Evolutionary conservation across 2,797 vertebrate species (phyloP).

Genomic region (Bradypodion pumilum): DNA sequence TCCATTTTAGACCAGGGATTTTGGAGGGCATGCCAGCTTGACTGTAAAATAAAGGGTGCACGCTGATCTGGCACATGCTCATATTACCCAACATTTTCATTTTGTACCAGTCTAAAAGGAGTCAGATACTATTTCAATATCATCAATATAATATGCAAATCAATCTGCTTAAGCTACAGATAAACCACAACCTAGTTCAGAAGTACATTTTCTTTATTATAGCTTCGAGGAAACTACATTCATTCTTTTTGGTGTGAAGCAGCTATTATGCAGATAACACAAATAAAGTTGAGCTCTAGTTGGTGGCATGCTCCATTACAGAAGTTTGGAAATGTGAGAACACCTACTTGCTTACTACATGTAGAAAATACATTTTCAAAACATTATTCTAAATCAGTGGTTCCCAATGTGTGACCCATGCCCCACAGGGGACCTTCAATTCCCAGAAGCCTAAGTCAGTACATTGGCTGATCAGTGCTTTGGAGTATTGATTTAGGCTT

Average conservation of each 20-base stretch:
- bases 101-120: neutral
- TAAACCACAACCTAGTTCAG: conserved; percentile 1
- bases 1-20: neutral
- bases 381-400: neutral
- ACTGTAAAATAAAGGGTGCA: neutral
- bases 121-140: neutral
- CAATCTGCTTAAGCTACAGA: neutral
- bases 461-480: too few relatives aligned
- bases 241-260: neutral
- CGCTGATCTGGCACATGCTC: neutral
- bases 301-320: neutral
- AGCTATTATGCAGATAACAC: too few relatives aligned
- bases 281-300: neutral
- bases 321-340: neutral
- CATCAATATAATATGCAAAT: neutral
- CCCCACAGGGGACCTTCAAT: too few relatives aligned
- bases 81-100: neutral
- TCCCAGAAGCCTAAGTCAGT: too few relatives aligned
- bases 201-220: neutral
- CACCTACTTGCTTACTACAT: neutral
- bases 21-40: neutral
- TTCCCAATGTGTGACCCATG: too few relatives aligned
- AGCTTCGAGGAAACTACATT: neutral
- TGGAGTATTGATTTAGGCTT: too few relatives aligned
- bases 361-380: neutral